Conservation (phyloP, 2,113 vertebrate species). For the Oryzias curvinotus region DNA sequence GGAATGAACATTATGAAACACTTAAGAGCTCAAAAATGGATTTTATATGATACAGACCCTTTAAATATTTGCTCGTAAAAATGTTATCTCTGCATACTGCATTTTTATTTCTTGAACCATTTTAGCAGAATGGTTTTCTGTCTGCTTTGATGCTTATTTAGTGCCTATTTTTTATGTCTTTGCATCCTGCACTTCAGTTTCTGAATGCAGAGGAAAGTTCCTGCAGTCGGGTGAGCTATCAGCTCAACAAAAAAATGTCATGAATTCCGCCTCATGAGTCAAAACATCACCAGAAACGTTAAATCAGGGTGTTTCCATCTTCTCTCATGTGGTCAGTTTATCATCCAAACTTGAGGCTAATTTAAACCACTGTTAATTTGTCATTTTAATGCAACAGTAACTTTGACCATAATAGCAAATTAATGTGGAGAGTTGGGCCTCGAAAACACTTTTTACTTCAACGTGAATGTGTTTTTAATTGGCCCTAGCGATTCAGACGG, state of each 20-base stretch:
- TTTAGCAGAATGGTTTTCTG: too few relatives aligned
- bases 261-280: too few relatives aligned
- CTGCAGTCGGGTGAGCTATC: neutral
- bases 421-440: constrained; percentile 4
- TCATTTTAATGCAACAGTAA: constrained; percentile 10
- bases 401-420: constrained; percentile 10
- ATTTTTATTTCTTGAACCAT: too few relatives aligned
- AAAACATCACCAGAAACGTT: neutral
- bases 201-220: neutral
- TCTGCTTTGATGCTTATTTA: too few relatives aligned
- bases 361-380: constrained; percentile 13
- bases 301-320: neutral
- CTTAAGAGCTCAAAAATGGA: too few relatives aligned
- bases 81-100: too few relatives aligned
- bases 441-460: constrained; percentile 13
- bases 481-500: constrained; percentile 16
- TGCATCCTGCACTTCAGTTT: neutral
- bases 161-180: neutral
- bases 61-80: too few relatives aligned
- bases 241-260: too few relatives aligned
- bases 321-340: constrained; percentile 2
- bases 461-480: constrained; percentile 30
- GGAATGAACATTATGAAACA: too few relatives aligned
- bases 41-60: too few relatives aligned
- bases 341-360: neutral